Percentiles rank a stretch among this genome's conserved stretches.
Evolutionary conservation across 2,113 vertebrate species (phyloP).

Genomic region (Dipodomys ordii): DNA sequence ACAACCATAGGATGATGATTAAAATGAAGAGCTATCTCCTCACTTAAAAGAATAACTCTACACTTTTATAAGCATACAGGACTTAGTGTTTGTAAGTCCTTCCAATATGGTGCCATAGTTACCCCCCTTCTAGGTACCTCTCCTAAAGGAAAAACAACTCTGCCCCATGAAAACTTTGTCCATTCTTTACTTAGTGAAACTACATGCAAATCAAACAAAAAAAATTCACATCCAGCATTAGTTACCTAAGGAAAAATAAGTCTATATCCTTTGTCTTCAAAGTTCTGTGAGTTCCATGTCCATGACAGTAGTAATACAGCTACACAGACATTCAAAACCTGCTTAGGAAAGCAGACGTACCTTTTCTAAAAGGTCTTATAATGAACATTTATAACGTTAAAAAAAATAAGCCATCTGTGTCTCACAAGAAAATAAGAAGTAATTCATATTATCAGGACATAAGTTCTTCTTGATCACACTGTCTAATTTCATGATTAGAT

Average conservation of each 20-base stretch:
- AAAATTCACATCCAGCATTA: not conserved
- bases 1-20: not conserved
- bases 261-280: not conserved
- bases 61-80: not conserved
- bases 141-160: not conserved
- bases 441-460: slow-evolving; percentile 19
- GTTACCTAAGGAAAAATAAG: not conserved
- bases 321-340: not conserved
- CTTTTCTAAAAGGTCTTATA: slow-evolving; percentile 22
- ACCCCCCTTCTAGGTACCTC: not conserved
- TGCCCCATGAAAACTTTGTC: not conserved
- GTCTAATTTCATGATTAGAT: slow-evolving; percentile 21
- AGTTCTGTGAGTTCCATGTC: not conserved
- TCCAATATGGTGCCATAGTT: not conserved
- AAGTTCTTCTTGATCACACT: not conserved
- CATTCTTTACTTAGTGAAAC: slow-evolving; percentile 23
- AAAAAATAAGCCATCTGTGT: not conserved
- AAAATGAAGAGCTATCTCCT: not conserved
- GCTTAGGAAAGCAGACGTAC: not conserved
- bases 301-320: not conserved
- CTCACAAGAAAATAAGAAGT: slow-evolving; percentile 34
- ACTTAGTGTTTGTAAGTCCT: not conserved
- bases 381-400: not conserved
- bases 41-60: not conserved
- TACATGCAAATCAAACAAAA: not conserved